Base-by-base conservation (phyloP, 2,888 invertebrate genomes). In the Antheraea yamamai region DNA sequence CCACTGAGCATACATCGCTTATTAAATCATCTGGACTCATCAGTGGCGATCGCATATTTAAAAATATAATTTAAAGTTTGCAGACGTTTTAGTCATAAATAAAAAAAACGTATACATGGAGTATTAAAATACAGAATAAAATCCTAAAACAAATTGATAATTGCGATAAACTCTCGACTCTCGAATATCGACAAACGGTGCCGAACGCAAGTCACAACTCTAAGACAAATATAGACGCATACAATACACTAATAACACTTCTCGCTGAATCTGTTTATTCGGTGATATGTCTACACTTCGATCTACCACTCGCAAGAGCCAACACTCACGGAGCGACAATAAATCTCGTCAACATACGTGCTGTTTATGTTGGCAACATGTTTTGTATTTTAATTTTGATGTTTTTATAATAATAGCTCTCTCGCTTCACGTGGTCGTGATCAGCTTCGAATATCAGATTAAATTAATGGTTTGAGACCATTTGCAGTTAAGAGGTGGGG, bases 321-420 rank as follows among this genome's bases (percentile, higher is more conserved):
- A 39, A 39, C 70, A 39, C 70, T 70, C 70, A 70, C 70, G 70
- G 18, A 20, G 39, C n/a, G 39, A 70, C 70, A 70, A 70, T 70
- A 70, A 70, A 70, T 70, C 70, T 39, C 39, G 12, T n/a, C 39
- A 14, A n/a, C 70, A 39, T 70, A 70, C 35, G 70, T 70, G 70
- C 39, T 70, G 70, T 70, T 70, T 70, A 70, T 70, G 70, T 39
- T 70, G 70, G 70, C 39, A 70, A 70, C 70, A 70, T 70, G 70
- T 70, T 70, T 70, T 39, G 70, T 39, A 70, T 70, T 70, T 70
- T 70, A 70, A 70, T 70, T 70, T 39, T 70, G 70, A 23, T 70
- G n/a, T 70, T 70, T 70, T 70, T 70, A 68, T 70, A 70, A 70
- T 70, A 39, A 70, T 70, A 70, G 39, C 35, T 70, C 70, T 70